Evolutionary conservation across 64 coral and sea anemone species (phyloP), one percentile per base, ranked within the genome.

Genomic region (Actinia equina): DNA sequence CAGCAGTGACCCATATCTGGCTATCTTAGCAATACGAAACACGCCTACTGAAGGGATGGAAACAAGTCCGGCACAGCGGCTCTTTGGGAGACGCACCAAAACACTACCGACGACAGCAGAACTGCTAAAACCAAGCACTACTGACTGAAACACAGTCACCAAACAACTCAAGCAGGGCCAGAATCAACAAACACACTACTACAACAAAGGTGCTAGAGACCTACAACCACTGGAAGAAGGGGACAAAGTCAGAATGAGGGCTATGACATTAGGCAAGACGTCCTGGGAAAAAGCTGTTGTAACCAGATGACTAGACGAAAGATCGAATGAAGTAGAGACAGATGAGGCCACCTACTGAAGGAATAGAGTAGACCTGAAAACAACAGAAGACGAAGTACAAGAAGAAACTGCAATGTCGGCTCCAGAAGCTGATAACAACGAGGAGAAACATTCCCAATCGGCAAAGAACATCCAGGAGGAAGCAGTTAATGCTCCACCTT

Each of bases 11-110:
- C 20, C 70, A 70, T 84, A 94, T 52, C 42, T 94, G 9, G 88
- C 88, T 46, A 25, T 94, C 0, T 22, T 89, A 56, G 88, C 83
- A 43, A 76, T 51, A 2, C 17, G 79, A 71, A 90, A 94, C 77
- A 94, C 88, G 2, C 84, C 67, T 2, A 90, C 92, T 45, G 85
- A 94, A 54, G n/a, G 18, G 12, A 90, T 90, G 92, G 92, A 54
- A 2, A 82, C 59, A 37, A 90, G 92, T 52, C 88, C 92, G 45
- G 88, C 88, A 15, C 88, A 90, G 53, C 17, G 88, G 76, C 51
- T 88, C 44, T 46, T 90, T 8, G 88, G 88, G 15, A 19, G 79
- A 78, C 59, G 84, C 17, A 83, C 74, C 43, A 91, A 91, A 30
- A 90, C 93, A 15, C 54, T 94, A 14, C 77, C 46, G 26, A 79